Conservation (phyloP, 1,140 invertebrate species). For the Tetragonula clypearis region DNA sequence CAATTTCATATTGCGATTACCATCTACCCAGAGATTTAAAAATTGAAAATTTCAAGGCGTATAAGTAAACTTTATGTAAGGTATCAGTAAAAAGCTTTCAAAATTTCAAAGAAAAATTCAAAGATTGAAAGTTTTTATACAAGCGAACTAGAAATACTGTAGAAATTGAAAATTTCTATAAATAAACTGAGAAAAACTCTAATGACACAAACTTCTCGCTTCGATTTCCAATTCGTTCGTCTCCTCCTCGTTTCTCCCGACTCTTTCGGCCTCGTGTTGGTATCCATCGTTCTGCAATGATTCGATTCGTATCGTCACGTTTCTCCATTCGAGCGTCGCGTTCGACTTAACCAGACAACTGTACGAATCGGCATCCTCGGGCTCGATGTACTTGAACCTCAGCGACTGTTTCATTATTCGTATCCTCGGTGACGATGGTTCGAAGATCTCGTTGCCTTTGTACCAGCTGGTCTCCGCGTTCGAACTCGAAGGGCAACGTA, state of each 20-base stretch:
- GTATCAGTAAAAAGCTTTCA: too few relatives aligned
- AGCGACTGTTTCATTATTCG: slow-evolving; percentile 69
- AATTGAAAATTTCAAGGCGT: too few relatives aligned
- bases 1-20: not conserved
- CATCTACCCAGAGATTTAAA: too few relatives aligned
- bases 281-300: slow-evolving; percentile 70
- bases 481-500: slow-evolving; percentile 69
- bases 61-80: too few relatives aligned
- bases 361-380: slow-evolving; percentile 72
- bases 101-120: too few relatives aligned
- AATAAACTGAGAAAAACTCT: too few relatives aligned
- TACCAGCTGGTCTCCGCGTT: slow-evolving; percentile 72
- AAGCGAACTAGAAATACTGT: too few relatives aligned
- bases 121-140: too few relatives aligned
- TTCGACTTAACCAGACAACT: slow-evolving; percentile 65
- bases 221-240: slow-evolving; percentile 76
- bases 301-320: slow-evolving; percentile 72
- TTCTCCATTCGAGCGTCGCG: slow-evolving; percentile 70
- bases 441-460: slow-evolving; percentile 69
- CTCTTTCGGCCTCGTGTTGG: slow-evolving; percentile 63
- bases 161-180: too few relatives aligned
- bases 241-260: slow-evolving; percentile 72
- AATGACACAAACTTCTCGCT: slow-evolving; percentile 67
- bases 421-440: slow-evolving; percentile 54
- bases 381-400: slow-evolving; percentile 69